These are phyloP conservation scores for Pteropus alecto DNA, from an alignment of 2,113 vertebrate genomes.

Conservation along the genomic window DNA sequence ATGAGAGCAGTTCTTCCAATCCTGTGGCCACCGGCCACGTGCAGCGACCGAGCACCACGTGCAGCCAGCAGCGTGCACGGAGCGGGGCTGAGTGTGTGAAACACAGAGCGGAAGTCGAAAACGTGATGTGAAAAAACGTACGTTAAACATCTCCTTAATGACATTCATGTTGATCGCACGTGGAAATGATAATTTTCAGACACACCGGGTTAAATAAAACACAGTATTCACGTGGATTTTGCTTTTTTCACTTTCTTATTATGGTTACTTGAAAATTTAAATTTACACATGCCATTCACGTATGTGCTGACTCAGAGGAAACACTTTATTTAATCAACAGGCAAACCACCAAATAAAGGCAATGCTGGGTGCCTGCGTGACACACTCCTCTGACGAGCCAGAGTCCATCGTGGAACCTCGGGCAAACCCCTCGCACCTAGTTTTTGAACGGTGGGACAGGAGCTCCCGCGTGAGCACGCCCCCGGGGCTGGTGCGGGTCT, in stretches of 20 bases:
- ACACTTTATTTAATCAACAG: not conserved
- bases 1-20: not conserved
- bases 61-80: accelerated
- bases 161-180: not conserved
- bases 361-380: too few relatives aligned
- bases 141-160: not conserved
- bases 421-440: not conserved
- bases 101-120: not conserved
- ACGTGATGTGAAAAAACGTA: not conserved
- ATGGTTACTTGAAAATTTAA: not conserved
- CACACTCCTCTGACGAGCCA: not conserved
- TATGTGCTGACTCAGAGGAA: not conserved
- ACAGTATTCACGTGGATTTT: not conserved
- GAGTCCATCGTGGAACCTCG: not conserved
- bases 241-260: not conserved
- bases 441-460: not conserved
- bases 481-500: too few relatives aligned
- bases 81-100: not conserved
- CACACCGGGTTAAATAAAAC: not conserved
- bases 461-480: not conserved
- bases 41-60: accelerated
- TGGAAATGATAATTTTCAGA: not conserved
- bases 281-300: not conserved
- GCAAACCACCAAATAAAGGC: not conserved
- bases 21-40: accelerated